Evolutionary conservation across 92 coral and sea anemone genomes (phyloP), one percentile per base, ranked within the genome.

Genomic region (Siderastrea siderea): DNA sequence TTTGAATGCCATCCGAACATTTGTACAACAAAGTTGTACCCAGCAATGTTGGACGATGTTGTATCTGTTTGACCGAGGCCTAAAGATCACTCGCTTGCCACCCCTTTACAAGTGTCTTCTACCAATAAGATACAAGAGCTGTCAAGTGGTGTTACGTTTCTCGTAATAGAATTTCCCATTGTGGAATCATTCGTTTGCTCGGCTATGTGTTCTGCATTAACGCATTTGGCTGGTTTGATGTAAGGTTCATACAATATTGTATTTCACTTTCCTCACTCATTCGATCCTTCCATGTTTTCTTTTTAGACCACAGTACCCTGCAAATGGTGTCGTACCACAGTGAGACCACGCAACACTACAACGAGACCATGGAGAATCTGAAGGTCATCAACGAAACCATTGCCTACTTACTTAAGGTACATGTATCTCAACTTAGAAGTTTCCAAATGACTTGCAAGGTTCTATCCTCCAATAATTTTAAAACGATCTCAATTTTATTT

Each of bases 381-480:
- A 90, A 89, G 68, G 86, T 85, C 78, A 91, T 98, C 88, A 98
- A 98, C 87, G 85, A 87, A 15, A 98, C 99, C 47, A 92, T 98
- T 77, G 65, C 65, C n/a, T 94, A 90, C 47, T 75, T 98, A 55
- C 82, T 98, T 1, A 81, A 96, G 90, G 99, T 96, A 92, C 45
- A 26, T 26, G 38, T 26, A 26, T 26, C 26, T 3, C 14, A 43
- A 14, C 61, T 73, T 1, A 47, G 17, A 45, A 6, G 3, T 19
- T 19, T 66, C n/a, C 15, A 8, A 47, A 68, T 17, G 44, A 54
- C 16, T 6, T 16, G 7, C 6, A 16, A 8, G 46, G 59, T 5
- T 19, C 4, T 10, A 17, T 49, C 43, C 15, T 3, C 5, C 44
- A 0, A 3, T 6, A 50, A 50, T 55, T 4, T 54, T 8, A 7